Conservation (phyloP, 2,113 vertebrate species). For the Nipponia nippon region DNA sequence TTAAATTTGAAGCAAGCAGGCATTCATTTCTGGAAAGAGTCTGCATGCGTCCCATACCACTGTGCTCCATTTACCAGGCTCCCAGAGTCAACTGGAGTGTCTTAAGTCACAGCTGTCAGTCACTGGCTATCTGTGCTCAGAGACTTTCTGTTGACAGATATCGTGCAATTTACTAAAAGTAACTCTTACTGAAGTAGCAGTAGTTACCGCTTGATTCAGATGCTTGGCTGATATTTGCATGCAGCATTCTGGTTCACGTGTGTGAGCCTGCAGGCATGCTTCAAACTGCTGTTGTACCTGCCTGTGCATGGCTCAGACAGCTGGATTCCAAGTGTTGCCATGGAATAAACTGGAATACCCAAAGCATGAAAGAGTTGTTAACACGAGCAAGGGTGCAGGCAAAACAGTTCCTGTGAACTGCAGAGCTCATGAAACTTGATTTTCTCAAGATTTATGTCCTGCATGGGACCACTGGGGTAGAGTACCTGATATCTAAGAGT, state of each 20-base stretch:
- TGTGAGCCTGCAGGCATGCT: not conserved
- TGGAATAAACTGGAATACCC: not conserved
- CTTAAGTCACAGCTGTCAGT: not conserved
- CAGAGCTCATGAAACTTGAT: not conserved
- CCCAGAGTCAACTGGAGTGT: not conserved
- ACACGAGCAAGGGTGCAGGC: not conserved
- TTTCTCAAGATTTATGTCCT: not conserved
- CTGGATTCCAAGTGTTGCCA: not conserved
- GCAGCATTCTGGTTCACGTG: not conserved
- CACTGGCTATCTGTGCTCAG: not conserved
- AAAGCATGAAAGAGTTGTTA: not conserved
- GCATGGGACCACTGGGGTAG: not conserved
- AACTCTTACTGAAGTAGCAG: not conserved
- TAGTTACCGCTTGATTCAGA: not conserved
- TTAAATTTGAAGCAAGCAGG: not conserved
- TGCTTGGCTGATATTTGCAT: not conserved
- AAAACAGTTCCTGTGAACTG: not conserved
- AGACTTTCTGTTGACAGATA: not conserved
- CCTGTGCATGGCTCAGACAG: not conserved
- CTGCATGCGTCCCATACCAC: not conserved
- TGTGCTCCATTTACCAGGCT: not conserved
- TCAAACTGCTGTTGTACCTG: not conserved
- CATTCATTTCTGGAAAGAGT: not conserved
- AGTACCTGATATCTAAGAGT: not conserved
- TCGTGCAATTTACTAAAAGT: not conserved